Evolutionary conservation across 2,888 invertebrate species (phyloP).

Genomic region (Heliconius aoede): DNA sequence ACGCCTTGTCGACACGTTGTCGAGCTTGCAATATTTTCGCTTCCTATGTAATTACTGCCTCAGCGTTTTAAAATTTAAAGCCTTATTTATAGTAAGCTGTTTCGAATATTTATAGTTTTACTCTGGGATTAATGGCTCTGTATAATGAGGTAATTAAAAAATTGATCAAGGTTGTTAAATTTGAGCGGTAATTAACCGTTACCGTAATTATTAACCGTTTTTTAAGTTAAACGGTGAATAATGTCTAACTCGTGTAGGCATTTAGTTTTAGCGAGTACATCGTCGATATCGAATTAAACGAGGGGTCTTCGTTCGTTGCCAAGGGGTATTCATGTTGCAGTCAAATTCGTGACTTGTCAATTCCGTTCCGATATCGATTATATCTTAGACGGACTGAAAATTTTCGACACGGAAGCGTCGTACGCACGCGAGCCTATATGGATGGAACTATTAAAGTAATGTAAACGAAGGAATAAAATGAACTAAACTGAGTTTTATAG

Average conservation of each 20-base stretch:
- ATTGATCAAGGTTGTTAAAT: conserved; percentile 23
- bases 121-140: conserved; percentile 38
- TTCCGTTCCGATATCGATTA: conserved; percentile 72
- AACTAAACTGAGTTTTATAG: neutral
- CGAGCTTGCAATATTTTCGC: conserved; percentile 77
- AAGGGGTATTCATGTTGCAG: conserved; percentile 57
- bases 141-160: conserved; percentile 39
- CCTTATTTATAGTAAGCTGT: conserved; percentile 57
- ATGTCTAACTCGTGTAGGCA: conserved; percentile 14
- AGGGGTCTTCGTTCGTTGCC: conserved; percentile 37
- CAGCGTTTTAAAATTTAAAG: conserved; percentile 62
- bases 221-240: neutral
- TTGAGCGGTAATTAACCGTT: conserved; percentile 16
- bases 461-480: conserved; percentile 29
- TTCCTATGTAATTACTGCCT: conserved; percentile 70
- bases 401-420: conserved; percentile 74
- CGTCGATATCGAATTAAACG: conserved; percentile 34
- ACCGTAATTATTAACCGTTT: neutral
- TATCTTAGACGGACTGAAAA: conserved; percentile 75
- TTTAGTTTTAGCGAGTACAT: conserved; percentile 13
- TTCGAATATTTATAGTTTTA: conserved; percentile 50
- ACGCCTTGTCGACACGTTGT: conserved; percentile 79
- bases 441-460: conserved; percentile 52
- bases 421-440: conserved; percentile 74
- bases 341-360: conserved; percentile 73